phyloP scores from a whole-genome alignment of 2,113 vertebrate genomes.

The Poecilia latipinna region DNA sequence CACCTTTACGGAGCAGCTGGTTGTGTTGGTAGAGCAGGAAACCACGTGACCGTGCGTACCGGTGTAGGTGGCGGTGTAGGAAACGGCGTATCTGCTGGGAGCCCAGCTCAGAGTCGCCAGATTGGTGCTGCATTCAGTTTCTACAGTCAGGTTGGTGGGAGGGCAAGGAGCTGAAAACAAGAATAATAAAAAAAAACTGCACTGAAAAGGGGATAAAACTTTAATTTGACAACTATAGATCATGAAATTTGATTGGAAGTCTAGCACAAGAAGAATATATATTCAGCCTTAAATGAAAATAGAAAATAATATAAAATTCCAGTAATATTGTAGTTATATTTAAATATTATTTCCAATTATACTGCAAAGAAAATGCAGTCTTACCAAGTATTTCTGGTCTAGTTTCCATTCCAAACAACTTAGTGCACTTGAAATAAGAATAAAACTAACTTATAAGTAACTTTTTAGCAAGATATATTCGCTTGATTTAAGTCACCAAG shows the following conservation, averaged over 20 bases:
- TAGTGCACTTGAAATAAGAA: no score
- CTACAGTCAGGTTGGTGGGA: conserved; percentile 63
- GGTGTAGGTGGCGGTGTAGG: conserved; percentile 65
- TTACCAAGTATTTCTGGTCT: no score
- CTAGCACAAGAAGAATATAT: no score
- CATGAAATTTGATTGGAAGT: no score
- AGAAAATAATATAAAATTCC: neutral
- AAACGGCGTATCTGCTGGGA: conserved; percentile 41
- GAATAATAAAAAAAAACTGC: neutral
- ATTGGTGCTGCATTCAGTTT: conserved; percentile 71
- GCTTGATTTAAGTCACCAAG: no score
- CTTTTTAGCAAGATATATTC: no score
- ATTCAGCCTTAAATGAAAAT: neutral
- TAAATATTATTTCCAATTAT: neutral
- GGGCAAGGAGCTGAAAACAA: conserved; percentile 75
- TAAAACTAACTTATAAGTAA: no score
- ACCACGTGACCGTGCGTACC: conserved; percentile 57
- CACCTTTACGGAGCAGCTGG: conserved; percentile 66
- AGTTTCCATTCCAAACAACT: no score
- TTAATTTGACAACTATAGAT: no score
- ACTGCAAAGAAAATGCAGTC: no score
- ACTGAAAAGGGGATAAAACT: neutral
- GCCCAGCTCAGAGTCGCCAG: conserved; percentile 67
- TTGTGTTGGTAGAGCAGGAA: conserved; percentile 69
- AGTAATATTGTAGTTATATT: neutral